Base-by-base conservation (phyloP, 2,113 vertebrate genomes). In the Oenanthe oenanthe region DNA sequence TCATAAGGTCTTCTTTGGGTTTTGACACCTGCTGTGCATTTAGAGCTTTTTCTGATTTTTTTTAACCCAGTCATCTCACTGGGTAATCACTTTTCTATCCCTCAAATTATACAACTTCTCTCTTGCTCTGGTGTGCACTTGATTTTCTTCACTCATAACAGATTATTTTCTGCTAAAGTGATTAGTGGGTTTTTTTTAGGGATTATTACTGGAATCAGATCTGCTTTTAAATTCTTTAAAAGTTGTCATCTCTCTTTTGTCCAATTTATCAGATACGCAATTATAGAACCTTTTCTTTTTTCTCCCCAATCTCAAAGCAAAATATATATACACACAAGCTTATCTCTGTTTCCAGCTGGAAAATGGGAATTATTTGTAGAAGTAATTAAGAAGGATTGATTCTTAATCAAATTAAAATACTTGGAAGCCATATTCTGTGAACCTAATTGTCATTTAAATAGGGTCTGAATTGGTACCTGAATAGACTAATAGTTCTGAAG, bases 361-460 rank as follows among this genome's bases (percentile, higher is more conserved):
- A 94, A 97, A 94, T 40, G 74, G n/a, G 85, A 95, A 93, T 95
- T 96, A 96, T 94, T 96, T 95, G 92, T 90, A 94, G 89, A 95
- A 94, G 82, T 92, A 97, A 95, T 97, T 96, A 97, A 57, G 77
- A 89, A 85, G 72, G 93, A 94, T 90, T 93, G 92, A 88, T 92
- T 88, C 67, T 60, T 88, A 94, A 94, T 95, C 77, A 96, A 95
- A 96, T 96, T 94, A 95, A 94, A 97, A 90, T 89, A 92, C 90
- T 92, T 80, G 67, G 72, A 81, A 83, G 78, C 51, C 85, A 66
- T 91, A 80, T 89, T 85, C 89, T 93, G 47, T 83, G 71, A 91
- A 86, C 51, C 6, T 40, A 83, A 93, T 96, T 95, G 95, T 95
- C 60, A 95, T 95, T 96, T 96, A 96, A 97, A 97, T 93, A n/a